These are phyloP conservation scores for Tipula lateralis DNA, from an alignment of 2,888 invertebrate species.

Conservation along the genomic window DNA sequence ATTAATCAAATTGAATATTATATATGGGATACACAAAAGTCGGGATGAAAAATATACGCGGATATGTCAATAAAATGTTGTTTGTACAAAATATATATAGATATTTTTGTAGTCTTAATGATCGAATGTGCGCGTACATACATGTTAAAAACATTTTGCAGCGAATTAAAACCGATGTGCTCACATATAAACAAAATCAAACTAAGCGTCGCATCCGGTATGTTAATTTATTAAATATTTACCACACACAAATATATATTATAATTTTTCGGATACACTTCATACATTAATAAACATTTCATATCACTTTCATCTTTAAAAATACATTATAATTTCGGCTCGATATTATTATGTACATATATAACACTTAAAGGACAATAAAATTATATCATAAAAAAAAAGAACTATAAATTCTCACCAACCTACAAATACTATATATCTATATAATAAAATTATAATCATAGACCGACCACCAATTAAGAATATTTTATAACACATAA, in stretches of 20 bases:
- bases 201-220: background rate
- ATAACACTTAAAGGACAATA: conserved; percentile 14
- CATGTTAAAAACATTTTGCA: background rate
- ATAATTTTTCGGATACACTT: background rate
- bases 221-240: background rate
- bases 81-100: too few relatives aligned
- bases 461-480: conserved; percentile 19
- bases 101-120: background rate
- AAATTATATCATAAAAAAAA: background rate
- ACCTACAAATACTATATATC: background rate
- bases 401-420: conserved; percentile 15
- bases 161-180: background rate
- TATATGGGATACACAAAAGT: background rate
- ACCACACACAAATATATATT: background rate
- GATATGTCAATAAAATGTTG: background rate
- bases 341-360: background rate
- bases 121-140: background rate
- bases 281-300: background rate
- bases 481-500: conserved; percentile 6
- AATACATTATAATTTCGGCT: background rate
- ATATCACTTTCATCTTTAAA: background rate
- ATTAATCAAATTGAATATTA: background rate
- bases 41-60: background rate
- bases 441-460: background rate
- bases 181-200: background rate